Evolutionary conservation across 2,113 vertebrate genomes (phyloP).

Genomic region (Labeo rohita): DNA sequence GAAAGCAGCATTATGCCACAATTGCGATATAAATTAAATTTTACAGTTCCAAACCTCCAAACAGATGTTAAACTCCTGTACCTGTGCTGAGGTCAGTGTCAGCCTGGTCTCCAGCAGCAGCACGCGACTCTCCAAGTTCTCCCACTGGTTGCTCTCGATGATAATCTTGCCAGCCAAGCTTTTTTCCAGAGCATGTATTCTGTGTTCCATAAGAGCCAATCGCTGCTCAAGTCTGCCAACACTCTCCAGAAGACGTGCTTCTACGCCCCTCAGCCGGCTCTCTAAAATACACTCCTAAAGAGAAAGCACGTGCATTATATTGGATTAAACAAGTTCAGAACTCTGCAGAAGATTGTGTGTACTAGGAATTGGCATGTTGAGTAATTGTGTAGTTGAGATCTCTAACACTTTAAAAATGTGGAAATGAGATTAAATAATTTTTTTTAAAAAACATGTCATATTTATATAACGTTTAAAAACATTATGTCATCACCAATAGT

Average conservation of each 20-base stretch:
- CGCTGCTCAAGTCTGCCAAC: conserved; percentile 75
- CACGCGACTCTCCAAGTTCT: conserved; percentile 85
- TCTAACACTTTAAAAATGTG: not conserved
- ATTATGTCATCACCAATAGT: too few relatives aligned
- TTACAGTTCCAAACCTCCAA: not conserved
- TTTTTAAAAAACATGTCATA: too few relatives aligned
- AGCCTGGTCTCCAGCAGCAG: conserved; percentile 88
- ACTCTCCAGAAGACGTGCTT: conserved; percentile 75
- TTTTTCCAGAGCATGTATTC: conserved; percentile 78
- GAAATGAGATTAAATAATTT: too few relatives aligned
- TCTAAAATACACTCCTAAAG: conserved; percentile 67
- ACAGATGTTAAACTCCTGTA: conserved; percentile 37
- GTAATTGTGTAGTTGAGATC: not conserved
- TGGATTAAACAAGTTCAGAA: not conserved
- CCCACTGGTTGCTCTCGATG: conserved; percentile 83
- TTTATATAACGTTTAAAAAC: too few relatives aligned
- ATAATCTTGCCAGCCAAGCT: conserved; percentile 79
- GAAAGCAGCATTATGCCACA: not conserved
- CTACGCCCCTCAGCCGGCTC: conserved; percentile 73
- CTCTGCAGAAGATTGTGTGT: not conserved
- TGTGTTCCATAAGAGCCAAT: conserved; percentile 72
- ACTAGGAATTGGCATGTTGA: not conserved
- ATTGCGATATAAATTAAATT: not conserved
- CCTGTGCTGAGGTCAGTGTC: conserved; percentile 70
- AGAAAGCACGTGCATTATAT: not conserved